Conservation (phyloP, 2,888 invertebrate species). For the Helicoverpa assulta region DNA sequence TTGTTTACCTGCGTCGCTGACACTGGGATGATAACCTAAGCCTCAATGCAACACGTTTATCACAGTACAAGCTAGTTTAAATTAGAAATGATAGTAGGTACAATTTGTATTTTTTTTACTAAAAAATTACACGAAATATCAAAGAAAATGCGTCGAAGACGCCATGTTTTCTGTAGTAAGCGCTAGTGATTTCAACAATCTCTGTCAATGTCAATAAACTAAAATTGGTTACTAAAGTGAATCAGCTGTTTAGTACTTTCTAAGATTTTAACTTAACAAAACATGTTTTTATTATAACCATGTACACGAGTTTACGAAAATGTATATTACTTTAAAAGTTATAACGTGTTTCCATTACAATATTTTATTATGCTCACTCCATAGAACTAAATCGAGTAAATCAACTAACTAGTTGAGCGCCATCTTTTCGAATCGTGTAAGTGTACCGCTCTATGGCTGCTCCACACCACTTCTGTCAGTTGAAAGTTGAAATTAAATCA, state of each 20-base stretch:
- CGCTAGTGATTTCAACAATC: neutral
- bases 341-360: too few species aligned
- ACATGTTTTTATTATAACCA: neutral
- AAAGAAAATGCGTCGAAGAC: conserved; percentile 32
- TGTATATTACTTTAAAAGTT: too few species aligned
- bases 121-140: neutral
- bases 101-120: conserved; percentile 7
- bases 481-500: too few species aligned
- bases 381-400: too few species aligned
- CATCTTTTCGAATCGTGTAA: too few species aligned
- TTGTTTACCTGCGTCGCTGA: conserved; percentile 79
- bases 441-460: too few species aligned
- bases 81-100: neutral
- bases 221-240: neutral
- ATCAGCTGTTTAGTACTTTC: neutral
- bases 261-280: neutral
- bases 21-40: conserved; percentile 55
- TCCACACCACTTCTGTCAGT: too few species aligned
- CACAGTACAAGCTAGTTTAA: conserved; percentile 39
- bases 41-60: conserved; percentile 41
- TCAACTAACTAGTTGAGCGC: too few species aligned
- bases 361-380: too few species aligned
- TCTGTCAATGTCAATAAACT: neutral
- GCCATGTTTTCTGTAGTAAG: conserved; percentile 53
- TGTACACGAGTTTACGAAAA: too few species aligned